Evolutionary conservation across 2,888 invertebrate genomes (phyloP).

Genomic region (Acanthopleura granulata): DNA sequence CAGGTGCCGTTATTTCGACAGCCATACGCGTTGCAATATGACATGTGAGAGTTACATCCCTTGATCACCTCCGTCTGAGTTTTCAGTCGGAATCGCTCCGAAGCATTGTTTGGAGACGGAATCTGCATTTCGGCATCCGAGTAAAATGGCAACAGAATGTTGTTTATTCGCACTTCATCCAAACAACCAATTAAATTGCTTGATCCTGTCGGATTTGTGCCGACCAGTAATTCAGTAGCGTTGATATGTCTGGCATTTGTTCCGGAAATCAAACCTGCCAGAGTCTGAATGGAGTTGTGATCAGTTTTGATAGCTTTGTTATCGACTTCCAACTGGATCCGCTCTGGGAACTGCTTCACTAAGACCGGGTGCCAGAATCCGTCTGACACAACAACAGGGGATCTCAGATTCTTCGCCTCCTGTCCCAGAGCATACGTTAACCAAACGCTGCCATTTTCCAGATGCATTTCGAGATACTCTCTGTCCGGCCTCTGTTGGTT

Average conservation of each 20-base stretch:
- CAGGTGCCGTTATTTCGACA: slow-evolving; percentile 80
- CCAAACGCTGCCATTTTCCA: slow-evolving; percentile 41
- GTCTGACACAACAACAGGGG: slow-evolving; percentile 35
- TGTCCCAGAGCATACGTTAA: slow-evolving; percentile 41
- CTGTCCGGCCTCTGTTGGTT: slow-evolving; percentile 24
- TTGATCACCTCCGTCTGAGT: slow-evolving; percentile 24
- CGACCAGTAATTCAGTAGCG: slow-evolving; percentile 26
- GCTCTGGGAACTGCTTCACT: slow-evolving; percentile 27
- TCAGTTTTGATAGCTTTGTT: slow-evolving; percentile 19
- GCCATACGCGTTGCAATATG: slow-evolving; percentile 72
- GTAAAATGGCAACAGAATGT: slow-evolving; percentile 87
- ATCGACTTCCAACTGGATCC: slow-evolving; percentile 33
- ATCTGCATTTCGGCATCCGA: slow-evolving; percentile 71
- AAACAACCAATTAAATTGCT: slow-evolving; percentile 82
- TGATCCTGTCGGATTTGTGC: background rate
- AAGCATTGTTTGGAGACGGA: background rate
- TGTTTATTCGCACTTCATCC: slow-evolving; percentile 87
- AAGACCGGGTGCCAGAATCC: slow-evolving; percentile 42
- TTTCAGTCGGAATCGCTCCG: slow-evolving; percentile 36
- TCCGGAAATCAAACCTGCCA: background rate
- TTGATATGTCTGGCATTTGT: background rate
- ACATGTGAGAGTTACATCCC: slow-evolving; percentile 34
- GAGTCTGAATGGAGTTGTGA: slow-evolving; percentile 5
- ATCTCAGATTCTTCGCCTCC: slow-evolving; percentile 23
- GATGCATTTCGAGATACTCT: slow-evolving; percentile 38